Evolutionary conservation across 1,140 invertebrate species (phyloP), one percentile per base, ranked within the genome.

Genomic region (Drosophila lacertosa): DNA sequence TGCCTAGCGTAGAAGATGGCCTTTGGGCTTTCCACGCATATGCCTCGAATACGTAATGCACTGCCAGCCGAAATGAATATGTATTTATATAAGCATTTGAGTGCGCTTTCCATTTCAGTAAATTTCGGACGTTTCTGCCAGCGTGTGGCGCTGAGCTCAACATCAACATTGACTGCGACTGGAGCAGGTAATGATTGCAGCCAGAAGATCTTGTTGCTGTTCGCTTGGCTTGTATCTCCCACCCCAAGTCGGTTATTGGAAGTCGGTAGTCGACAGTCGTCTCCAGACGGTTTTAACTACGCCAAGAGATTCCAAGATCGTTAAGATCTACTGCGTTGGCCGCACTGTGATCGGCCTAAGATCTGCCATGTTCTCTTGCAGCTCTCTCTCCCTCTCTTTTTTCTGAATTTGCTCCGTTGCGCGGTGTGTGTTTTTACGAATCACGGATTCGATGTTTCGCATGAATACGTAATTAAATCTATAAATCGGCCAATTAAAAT

Each of bases 391-490:
- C 37, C 33, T 45, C 11, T 24, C 42, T 37, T 39, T 45, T 22
- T n/a, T 58, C 44, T 50, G 48, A 40, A 3, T 40, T 55, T 44
- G 48, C 51, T 47, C 58, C 39, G 65, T 40, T 35, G 65, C 82
- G 82, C 78, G 70, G 82, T 91, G 89, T 91, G 89, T 91, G 89
- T 91, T 91, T 91, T 91, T 91, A 91, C 89, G 89, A 91, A 91
- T 91, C 89, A 91, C 89, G 89, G 89, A 82, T 91, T 91, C 89
- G 89, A 89, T 91, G 89, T 91, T 91, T 91, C 89, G 89, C 89
- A 91, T 91, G 89, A 91, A 91, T 91, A 91, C 89, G 89, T 91
- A 91, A 91, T 91, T 91, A 91, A 91, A 91, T 91, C 89, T 91
- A 91, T 91, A 91, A 91, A 91, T 91, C 89, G 89, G 89, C 89